These are phyloP conservation scores for Aproaerema taeniolella DNA, from an alignment of 2,888 invertebrate species.

Conservation along the genomic window DNA sequence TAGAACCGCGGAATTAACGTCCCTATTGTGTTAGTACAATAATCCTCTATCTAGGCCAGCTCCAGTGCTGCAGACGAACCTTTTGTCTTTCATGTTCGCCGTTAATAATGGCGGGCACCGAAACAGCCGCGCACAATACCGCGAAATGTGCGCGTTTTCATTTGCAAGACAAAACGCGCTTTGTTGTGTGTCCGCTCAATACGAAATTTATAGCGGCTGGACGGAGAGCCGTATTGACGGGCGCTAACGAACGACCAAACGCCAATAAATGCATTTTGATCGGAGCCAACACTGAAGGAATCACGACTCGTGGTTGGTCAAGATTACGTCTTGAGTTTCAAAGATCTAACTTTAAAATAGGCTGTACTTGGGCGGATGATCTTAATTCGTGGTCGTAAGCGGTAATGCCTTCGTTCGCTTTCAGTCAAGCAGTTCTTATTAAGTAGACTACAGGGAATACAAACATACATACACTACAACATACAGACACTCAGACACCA, in stretches of 20 bases:
- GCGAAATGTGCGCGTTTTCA: constrained; percentile 78
- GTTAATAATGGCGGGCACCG: constrained; percentile 77
- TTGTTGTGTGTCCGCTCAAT: constrained; percentile 77
- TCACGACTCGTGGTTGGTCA: too few species aligned
- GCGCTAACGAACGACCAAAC: constrained; percentile 66
- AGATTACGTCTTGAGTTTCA: too few species aligned
- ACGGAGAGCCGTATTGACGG: constrained; percentile 70
- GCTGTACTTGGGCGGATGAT: too few species aligned
- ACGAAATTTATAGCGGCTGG: constrained; percentile 75
- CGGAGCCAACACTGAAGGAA: too few species aligned
- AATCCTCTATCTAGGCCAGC: constrained; percentile 78
- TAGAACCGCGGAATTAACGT: constrained; percentile 75
- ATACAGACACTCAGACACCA: too few species aligned
- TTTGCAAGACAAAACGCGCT: constrained; percentile 78
- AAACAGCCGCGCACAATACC: constrained; percentile 77
- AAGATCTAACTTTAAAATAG: too few species aligned
- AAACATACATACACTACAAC: too few species aligned
- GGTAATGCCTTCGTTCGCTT: too few species aligned
- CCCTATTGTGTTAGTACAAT: constrained; percentile 77
- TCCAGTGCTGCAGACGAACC: constrained; percentile 77
- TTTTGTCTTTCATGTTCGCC: constrained; percentile 78
- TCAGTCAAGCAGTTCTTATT: too few species aligned
- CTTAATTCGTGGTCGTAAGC: too few species aligned
- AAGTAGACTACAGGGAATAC: too few species aligned
- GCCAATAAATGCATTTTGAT: constrained; percentile 70